Evolutionary conservation across 2,888 invertebrate species (phyloP).

Genomic region (Eumerus sabulonum): DNA sequence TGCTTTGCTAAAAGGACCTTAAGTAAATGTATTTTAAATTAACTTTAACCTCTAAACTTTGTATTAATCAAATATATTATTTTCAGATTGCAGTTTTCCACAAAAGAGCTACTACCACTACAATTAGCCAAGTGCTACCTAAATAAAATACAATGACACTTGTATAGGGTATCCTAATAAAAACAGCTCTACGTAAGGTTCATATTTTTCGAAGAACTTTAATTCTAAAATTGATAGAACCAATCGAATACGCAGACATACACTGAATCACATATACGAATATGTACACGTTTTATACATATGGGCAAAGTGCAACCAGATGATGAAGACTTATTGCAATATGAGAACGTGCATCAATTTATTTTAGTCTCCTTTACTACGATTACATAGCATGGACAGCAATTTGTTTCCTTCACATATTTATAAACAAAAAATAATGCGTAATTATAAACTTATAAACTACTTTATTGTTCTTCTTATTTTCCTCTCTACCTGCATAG

Average conservation of each 20-base stretch:
- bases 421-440: conserved; percentile 30
- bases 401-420: conserved; percentile 58
- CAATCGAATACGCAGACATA: conserved; percentile 15
- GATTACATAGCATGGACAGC: conserved; percentile 36
- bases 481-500: conserved; percentile 68
- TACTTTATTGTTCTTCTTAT: conserved; percentile 60
- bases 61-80: conserved; percentile 3
- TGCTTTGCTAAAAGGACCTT: conserved; percentile 53
- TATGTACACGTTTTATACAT: conserved; percentile 57
- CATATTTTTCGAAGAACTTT: conserved; percentile 59
- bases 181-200: conserved; percentile 21
- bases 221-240: conserved; percentile 31
- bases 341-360: conserved; percentile 65
- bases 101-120: conserved; percentile 62
- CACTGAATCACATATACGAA: too few species aligned
- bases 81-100: conserved; percentile 58
- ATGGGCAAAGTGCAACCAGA: conserved; percentile 68
- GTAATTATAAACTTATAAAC: conserved; percentile 43
- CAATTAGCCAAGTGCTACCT: conserved; percentile 50
- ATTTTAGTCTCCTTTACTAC: conserved; percentile 51
- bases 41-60: not conserved
- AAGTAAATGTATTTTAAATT: conserved; percentile 53
- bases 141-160: conserved; percentile 58
- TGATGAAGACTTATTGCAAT: conserved; percentile 68
- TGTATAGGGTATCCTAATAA: conserved; percentile 55